Evolutionary conservation across 30 jellyfish, hydroid and myxozoan species (phyloP).

Genomic region (Hydra vulgaris): DNA sequence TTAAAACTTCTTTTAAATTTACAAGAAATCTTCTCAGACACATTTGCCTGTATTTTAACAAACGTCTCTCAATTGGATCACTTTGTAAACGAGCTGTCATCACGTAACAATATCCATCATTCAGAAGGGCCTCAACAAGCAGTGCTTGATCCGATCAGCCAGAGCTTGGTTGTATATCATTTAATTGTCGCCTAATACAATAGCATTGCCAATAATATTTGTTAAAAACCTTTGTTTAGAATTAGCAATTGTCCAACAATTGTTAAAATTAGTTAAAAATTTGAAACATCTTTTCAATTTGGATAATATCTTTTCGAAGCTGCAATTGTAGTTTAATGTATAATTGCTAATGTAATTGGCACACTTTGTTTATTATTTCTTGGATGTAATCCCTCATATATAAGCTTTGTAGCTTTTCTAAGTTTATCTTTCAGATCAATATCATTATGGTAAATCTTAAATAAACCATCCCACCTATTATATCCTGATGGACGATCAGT

Average conservation of each 20-base stretch:
- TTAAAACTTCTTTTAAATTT: background rate
- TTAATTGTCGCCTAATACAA: background rate
- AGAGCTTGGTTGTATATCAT: background rate
- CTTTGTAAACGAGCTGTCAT: slow-evolving; percentile 9
- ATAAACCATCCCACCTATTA: background rate
- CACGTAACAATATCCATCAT: slow-evolving; percentile 2
- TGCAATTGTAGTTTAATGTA: slow-evolving; percentile 12
- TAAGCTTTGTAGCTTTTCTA: slow-evolving; percentile 2
- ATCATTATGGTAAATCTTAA: background rate
- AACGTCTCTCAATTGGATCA: slow-evolving; percentile 6
- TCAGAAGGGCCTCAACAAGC: background rate
- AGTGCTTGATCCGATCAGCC: slow-evolving; percentile 2
- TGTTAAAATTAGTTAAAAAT: background rate
- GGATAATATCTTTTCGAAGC: slow-evolving; percentile 9
- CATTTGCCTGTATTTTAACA: background rate
- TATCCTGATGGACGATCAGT: background rate
- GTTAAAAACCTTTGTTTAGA: background rate
- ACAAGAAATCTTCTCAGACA: background rate
- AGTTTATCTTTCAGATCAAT: slow-evolving; percentile 6
- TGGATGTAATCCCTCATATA: background rate
- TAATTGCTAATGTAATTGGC: slow-evolving; percentile 1
- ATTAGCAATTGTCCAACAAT: slow-evolving; percentile 9
- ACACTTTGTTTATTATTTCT: slow-evolving; percentile 14
- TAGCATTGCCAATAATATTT: background rate
- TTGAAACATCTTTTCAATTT: background rate